Evolutionary conservation across 2,113 vertebrate genomes (phyloP), one percentile per base, ranked within the genome.

Genomic region (Hiodon tergisus): DNA sequence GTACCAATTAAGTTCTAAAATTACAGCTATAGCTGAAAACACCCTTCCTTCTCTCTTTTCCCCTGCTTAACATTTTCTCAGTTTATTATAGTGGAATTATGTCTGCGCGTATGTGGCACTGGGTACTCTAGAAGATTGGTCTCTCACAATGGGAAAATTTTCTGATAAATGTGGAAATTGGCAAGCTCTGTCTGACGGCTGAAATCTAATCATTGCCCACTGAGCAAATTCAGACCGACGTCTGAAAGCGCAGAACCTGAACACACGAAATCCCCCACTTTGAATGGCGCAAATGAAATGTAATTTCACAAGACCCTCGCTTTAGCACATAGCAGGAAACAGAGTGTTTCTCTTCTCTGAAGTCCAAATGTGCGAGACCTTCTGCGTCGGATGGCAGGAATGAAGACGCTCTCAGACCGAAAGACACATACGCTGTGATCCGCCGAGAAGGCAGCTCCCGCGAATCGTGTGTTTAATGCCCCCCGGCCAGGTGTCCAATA

Each of bases 201-300:
- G 73, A 75, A 75, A 75, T 48, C 62, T 75, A 68, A 75, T 74
- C 62, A 74, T 66, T 17, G 54, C 73, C 50, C 53, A 57, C 46
- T 17, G 63, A 59, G 46, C 46, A 51, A 67, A 68, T 58, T 75
- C 31, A 31, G 31, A 31, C 1, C 31, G 31, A 31, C 31, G 31
- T 75, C 8, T 16, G 46, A 31, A 31, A 31, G 31, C 31, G 31
- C 2, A 31, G 31, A 31, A 31, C 31, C 31, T 31, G 31, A 31
- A 31, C 31, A 31, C 31, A 31, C 31, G 31, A 31, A 31, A 31
- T 31, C 31, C 31, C 31, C 31, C 31, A 31, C 31, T 31, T 31
- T 2, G 31, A 31, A 31, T 31, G 31, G 31, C 31, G 31, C 31
- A 31, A 31, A 31, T 31, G 31, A 67, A 74, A 75, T 68, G 58